Percentiles rank a stretch among this genome's conserved stretches.
These are phyloP conservation scores for Trypoxylus dichotomus DNA, from an alignment of 1,140 invertebrate genomes.

Conservation along the genomic window DNA sequence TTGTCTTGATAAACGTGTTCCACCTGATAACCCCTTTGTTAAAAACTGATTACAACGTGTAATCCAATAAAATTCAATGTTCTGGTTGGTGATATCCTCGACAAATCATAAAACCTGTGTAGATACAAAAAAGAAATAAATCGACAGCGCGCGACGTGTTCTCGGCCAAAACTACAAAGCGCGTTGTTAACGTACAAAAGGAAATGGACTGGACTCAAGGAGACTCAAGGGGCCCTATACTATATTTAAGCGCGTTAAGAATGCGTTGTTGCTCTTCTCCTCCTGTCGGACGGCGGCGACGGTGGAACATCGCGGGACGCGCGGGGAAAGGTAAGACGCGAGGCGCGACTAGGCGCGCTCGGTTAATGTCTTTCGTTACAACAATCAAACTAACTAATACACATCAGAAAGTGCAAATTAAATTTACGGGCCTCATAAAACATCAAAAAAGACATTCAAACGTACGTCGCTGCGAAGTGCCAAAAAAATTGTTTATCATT, in stretches of 20 bases:
- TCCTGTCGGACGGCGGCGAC: not conserved
- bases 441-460: too few relatives aligned
- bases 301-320: not conserved
- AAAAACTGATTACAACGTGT: not conserved
- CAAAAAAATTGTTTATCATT: too few relatives aligned
- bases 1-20: too few relatives aligned
- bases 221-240: not conserved
- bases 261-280: not conserved
- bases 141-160: not conserved
- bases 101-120: not conserved
- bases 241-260: not conserved
- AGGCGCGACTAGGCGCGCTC: not conserved
- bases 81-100: not conserved
- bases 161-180: not conserved
- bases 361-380: slow-evolving; percentile 23
- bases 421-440: slow-evolving; percentile 1
- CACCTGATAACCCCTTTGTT: too few relatives aligned
- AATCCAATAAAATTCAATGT: not conserved
- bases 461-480: too few relatives aligned
- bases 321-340: not conserved
- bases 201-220: not conserved
- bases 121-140: too few relatives aligned
- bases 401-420: slow-evolving; percentile 23
- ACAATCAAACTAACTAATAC: slow-evolving; percentile 23
- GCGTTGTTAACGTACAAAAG: not conserved